phyloP scores from a whole-genome alignment of 1,140 invertebrate genomes.

The Harpegnathos saltator region DNA sequence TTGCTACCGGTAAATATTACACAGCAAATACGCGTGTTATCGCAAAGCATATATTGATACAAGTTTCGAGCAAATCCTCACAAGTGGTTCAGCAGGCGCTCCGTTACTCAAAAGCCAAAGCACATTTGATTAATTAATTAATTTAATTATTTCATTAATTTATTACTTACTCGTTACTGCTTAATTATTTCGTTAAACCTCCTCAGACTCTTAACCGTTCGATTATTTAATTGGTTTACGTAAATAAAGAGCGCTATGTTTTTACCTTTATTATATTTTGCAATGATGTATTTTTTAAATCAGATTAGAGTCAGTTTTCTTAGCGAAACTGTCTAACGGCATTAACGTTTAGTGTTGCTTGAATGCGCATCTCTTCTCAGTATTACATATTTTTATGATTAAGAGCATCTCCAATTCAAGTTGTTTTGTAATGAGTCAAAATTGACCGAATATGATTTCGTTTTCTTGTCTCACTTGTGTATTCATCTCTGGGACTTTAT shows the following conservation, averaged over 20 bases:
- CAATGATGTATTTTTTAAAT: not conserved
- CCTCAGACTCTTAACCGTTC: too few species aligned
- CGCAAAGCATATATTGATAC: not conserved
- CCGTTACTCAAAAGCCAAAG: not conserved
- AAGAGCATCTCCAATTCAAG: too few species aligned
- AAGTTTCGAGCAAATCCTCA: not conserved
- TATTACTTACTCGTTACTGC: too few species aligned
- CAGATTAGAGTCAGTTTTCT: not conserved
- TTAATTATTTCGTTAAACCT: too few species aligned
- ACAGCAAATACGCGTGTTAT: conserved; percentile 9
- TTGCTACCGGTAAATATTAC: conserved; percentile 6
- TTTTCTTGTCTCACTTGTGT: not conserved
- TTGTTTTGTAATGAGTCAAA: not conserved
- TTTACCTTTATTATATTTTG: not conserved
- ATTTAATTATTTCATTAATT: too few species aligned
- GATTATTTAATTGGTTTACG: too few species aligned
- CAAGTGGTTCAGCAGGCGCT: not conserved
- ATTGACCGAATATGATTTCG: not conserved
- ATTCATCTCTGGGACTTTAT: not conserved
- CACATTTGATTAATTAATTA: too few species aligned
- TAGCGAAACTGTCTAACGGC: not conserved
- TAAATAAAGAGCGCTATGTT: too few species aligned
- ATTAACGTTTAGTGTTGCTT: too few species aligned
- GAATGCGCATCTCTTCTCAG: too few species aligned
- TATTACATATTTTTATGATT: too few species aligned